These are phyloP conservation scores for Rhinoraja longicauda DNA, from an alignment of 2,797 vertebrate genomes.

Conservation along the genomic window DNA sequence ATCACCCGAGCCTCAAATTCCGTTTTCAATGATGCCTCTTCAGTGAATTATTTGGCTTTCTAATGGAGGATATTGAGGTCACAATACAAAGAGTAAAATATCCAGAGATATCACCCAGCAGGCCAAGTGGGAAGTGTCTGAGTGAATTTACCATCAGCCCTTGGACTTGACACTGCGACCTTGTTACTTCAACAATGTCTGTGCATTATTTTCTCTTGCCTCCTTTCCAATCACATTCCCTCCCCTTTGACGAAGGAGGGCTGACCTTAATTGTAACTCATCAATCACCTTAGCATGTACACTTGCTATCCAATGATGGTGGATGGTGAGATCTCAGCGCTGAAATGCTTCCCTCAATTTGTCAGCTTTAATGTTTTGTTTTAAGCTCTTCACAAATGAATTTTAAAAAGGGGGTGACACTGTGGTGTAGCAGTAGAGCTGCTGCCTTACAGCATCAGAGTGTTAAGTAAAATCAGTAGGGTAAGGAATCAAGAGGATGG, in stretches of 20 bases:
- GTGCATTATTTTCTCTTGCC: not conserved
- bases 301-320: not conserved
- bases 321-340: not conserved
- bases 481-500: too few relatives aligned
- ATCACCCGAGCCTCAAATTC: too few relatives aligned
- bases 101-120: not conserved
- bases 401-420: too few relatives aligned
- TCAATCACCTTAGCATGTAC: not conserved
- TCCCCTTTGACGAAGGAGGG: not conserved
- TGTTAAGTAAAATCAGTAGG: too few relatives aligned
- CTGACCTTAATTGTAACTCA: not conserved
- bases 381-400: too few relatives aligned
- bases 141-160: not conserved
- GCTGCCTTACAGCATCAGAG: too few relatives aligned
- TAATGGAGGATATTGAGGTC: not conserved
- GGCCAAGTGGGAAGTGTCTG: not conserved
- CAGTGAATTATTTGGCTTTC: not conserved
- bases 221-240: not conserved
- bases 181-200: not conserved
- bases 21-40: too few relatives aligned
- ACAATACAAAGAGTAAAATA: not conserved
- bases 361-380: not conserved
- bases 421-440: too few relatives aligned
- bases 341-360: not conserved
- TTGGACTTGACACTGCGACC: not conserved